Conservation (phyloP, 2,113 vertebrate species). For the Neopipo cinnamomea region DNA sequence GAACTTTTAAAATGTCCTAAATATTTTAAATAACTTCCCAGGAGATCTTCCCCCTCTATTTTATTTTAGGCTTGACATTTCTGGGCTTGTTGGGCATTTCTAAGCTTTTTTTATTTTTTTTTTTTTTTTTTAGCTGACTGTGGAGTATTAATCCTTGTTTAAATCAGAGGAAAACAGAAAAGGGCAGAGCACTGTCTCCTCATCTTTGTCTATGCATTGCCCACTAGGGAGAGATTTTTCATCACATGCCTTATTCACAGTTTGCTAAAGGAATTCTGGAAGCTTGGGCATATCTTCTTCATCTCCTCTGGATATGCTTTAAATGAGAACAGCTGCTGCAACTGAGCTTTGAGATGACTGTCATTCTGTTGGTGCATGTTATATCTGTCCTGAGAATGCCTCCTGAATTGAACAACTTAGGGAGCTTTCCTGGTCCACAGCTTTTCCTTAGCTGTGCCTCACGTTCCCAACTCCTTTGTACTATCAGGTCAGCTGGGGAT, state of each 20-base stretch:
- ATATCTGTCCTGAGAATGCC: neutral
- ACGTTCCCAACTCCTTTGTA: neutral
- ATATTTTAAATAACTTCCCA: neutral
- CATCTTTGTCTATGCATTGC: neutral
- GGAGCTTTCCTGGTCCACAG: neutral
- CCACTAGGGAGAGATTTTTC: constrained; percentile 9
- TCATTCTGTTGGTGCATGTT: neutral
- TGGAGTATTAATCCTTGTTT: neutral
- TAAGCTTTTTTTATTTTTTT: neutral
- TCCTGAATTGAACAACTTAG: neutral
- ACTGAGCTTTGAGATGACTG: neutral
- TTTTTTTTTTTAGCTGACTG: neutral
- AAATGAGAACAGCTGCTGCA: constrained; percentile 27
- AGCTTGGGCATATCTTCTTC: neutral
- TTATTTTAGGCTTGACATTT: neutral
- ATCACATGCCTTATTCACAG: neutral
- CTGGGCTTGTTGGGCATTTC: neutral
- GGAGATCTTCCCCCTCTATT: neutral
- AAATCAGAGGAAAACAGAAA: constrained; percentile 14
- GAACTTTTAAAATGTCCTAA: neutral
- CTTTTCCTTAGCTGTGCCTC: neutral
- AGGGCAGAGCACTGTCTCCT: neutral
- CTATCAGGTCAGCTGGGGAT: neutral
- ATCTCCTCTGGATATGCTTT: constrained; percentile 21
- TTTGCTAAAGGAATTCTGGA: constrained; percentile 7